Conservation (phyloP, 1,140 invertebrate genomes). For the Aphaenogaster floridana region DNA sequence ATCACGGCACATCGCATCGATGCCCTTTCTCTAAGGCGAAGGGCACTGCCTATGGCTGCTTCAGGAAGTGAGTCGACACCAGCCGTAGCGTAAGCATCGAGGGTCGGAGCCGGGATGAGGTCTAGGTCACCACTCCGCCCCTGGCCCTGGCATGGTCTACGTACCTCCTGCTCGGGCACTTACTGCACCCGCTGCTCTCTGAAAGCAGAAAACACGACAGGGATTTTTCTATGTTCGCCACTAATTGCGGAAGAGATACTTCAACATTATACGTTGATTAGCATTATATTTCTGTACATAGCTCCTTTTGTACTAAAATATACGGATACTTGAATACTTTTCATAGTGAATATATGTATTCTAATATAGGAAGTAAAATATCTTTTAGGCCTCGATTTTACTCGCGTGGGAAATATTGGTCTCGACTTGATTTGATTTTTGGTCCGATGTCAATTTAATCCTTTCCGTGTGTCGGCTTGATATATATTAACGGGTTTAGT, state of each 20-base stretch:
- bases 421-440: background rate
- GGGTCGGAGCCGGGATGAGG: conserved; percentile 77
- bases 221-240: background rate
- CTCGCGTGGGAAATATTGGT: background rate
- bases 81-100: conserved; percentile 95
- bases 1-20: conserved; percentile 90
- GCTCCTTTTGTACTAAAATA: background rate
- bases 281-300: background rate
- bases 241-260: background rate
- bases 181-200: conserved; percentile 54
- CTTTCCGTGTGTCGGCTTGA: background rate
- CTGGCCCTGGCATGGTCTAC: conserved; percentile 79
- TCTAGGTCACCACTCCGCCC: conserved; percentile 83
- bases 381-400: background rate
- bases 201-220: conserved; percentile 41
- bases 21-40: conserved; percentile 82
- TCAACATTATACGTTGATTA: background rate
- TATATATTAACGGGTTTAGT: background rate
- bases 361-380: background rate
- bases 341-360: background rate
- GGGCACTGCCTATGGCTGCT: conserved; percentile 92
- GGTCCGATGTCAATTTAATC: background rate
- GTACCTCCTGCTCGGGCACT: conserved; percentile 54
- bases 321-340: background rate
- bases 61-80: conserved; percentile 94